phyloP scores from a whole-genome alignment of 2,113 vertebrate species.

The Lycaon pictus region DNA sequence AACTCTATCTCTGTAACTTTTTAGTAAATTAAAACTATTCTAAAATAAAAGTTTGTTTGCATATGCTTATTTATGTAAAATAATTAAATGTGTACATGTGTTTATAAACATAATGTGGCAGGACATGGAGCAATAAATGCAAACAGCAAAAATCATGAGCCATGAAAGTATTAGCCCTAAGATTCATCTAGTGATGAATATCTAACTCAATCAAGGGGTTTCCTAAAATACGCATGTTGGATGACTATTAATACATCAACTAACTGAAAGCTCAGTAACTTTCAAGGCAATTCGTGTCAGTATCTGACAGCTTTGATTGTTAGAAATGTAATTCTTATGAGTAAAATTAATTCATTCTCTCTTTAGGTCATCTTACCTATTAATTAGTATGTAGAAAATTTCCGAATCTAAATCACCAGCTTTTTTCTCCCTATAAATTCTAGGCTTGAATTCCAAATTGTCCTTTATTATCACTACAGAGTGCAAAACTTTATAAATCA shows the following conservation, averaged over 20 bases:
- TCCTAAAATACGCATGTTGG: not conserved
- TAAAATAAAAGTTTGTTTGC: not conserved
- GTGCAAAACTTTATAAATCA: not conserved
- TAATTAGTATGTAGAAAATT: conserved; percentile 1
- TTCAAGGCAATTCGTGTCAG: not conserved
- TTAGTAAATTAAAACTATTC: not conserved
- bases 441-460: conserved; percentile 8
- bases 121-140: not conserved
- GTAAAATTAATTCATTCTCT: conserved; percentile 30
- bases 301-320: not conserved
- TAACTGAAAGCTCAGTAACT: not conserved
- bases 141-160: not conserved
- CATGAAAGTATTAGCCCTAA: not conserved
- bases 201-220: not conserved
- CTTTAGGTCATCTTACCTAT: not conserved
- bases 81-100: not conserved
- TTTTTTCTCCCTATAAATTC: not conserved
- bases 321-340: conserved; percentile 1
- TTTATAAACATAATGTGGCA: not conserved
- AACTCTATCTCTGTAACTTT: not conserved
- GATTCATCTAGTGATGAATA: not conserved
- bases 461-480: not conserved
- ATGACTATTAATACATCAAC: not conserved
- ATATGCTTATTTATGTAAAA: not conserved
- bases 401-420: not conserved